A percentile compares a stretch with the other conserved stretches of the same genome.
Conservation (phyloP, 2,888 invertebrate genomes). For the Drosophila formosana region DNA sequence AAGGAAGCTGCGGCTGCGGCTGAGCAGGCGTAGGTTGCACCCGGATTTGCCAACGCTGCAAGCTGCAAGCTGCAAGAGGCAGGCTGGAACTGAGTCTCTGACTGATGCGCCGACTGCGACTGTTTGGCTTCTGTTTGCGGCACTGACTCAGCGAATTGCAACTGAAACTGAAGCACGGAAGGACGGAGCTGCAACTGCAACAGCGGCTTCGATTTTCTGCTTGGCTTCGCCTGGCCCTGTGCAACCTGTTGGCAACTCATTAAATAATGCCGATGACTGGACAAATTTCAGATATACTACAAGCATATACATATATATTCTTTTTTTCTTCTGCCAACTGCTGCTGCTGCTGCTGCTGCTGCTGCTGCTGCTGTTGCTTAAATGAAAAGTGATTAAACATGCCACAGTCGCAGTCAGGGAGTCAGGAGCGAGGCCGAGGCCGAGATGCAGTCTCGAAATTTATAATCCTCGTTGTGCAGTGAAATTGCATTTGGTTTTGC, state of each 20-base stretch:
- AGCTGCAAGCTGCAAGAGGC: conserved; percentile 1
- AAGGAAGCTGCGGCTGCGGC: conserved; percentile 31
- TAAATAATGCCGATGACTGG: conserved; percentile 84
- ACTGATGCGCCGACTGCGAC: conserved; percentile 67
- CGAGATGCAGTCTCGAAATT: conserved; percentile 46
- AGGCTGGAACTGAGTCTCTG: conserved; percentile 31
- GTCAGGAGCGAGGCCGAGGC: background rate
- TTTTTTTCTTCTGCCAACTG: conserved; percentile 22
- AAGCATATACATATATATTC: conserved; percentile 1
- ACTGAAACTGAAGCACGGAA: conserved; percentile 45
- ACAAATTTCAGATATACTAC: conserved; percentile 70
- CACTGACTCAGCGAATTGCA: conserved; percentile 72
- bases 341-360: conserved; percentile 11
- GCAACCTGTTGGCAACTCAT: conserved; percentile 81
- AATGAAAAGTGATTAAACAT: conserved; percentile 78
- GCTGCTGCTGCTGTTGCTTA: conserved; percentile 40
- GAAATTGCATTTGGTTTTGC: conserved; percentile 62
- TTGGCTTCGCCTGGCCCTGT: conserved; percentile 53
- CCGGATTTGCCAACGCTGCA: conserved; percentile 15
- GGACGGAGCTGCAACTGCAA: conserved; percentile 28
- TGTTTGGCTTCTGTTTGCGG: conserved; percentile 78
- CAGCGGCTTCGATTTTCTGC: conserved; percentile 64
- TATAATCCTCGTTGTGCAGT: conserved; percentile 73
- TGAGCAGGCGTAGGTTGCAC: conserved; percentile 47
- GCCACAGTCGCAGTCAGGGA: conserved; percentile 24